phyloP scores from a whole-genome alignment of 2,888 invertebrate species.

The Mylabris sibirica region DNA sequence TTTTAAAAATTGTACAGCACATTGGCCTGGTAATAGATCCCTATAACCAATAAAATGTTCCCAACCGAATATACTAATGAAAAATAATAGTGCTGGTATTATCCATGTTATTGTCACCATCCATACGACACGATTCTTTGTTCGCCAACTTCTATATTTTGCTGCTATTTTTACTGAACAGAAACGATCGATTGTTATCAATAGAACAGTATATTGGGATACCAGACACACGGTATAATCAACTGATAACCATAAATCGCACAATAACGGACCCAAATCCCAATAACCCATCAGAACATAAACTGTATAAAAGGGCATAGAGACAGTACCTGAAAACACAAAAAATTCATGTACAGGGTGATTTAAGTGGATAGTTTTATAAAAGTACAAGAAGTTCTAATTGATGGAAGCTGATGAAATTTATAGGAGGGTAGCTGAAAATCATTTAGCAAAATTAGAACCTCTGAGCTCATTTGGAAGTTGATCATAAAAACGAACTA shows the following conservation, averaged over 20 bases:
- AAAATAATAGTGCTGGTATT: slow-evolving; percentile 94
- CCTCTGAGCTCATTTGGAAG: too few relatives aligned
- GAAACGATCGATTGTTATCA: slow-evolving; percentile 98
- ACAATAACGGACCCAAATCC: slow-evolving; percentile 94
- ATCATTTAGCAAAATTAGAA: too few relatives aligned
- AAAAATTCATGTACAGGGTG: too few relatives aligned
- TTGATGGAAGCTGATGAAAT: too few relatives aligned
- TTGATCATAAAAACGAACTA: too few relatives aligned
- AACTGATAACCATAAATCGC: slow-evolving; percentile 97
- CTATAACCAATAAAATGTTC: slow-evolving; percentile 95
- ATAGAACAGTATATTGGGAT: slow-evolving; percentile 97
- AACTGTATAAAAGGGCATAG: slow-evolving; percentile 98
- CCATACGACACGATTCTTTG: slow-evolving; percentile 90
- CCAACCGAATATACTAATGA: slow-evolving; percentile 99
- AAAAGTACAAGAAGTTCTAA: too few relatives aligned
- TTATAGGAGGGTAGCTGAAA: too few relatives aligned
- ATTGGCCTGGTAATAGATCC: slow-evolving; percentile 86
- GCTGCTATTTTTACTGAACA: slow-evolving; percentile 99
- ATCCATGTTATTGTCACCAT: slow-evolving; percentile 98
- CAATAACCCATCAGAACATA: slow-evolving; percentile 97
- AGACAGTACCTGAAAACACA: slow-evolving; percentile 82
- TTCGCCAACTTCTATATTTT: slow-evolving; percentile 95
- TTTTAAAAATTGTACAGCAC: slow-evolving; percentile 96
- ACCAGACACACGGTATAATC: slow-evolving; percentile 99
- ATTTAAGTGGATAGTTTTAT: too few relatives aligned